Base-by-base conservation (phyloP, 2,797 vertebrate species). In the Oceanodroma leucorhoa region DNA sequence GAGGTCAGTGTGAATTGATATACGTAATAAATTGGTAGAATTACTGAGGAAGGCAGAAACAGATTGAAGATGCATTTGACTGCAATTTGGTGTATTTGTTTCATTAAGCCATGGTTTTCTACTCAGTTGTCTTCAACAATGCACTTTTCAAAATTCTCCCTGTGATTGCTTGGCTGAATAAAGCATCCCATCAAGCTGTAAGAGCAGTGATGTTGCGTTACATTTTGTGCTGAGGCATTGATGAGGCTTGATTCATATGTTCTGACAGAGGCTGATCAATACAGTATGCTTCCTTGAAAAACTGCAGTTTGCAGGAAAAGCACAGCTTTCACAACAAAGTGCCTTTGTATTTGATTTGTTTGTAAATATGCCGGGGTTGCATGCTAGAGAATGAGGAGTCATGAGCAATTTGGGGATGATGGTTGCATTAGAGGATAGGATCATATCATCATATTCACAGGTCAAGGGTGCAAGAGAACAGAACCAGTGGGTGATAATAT, bases 271-370 rank as follows among this genome's bases (percentile, higher is more conserved):
- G 26, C 64, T 92, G 92, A 95, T 79, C 87, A 95, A 71, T 91
- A 30, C 4, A 5, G 26, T 41, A 46, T 58, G n/a, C 48, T 92
- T 84, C 53, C 58, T 24, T 57, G 61, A 60, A 60, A 95, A 96
- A 90, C 65, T 60, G 19, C 12, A 70, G 41, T 77, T 80, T 94
- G 58, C 69, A 70, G 38, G 82, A 93, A 54, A 94, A 92, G 83
- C 40, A 75, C 11, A 32, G 62, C 80, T 94, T 97, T 94, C 83
- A 66, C 93, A 97, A 93, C 83, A 83, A 92, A 91, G 46, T 7
- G 20, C 50, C 46, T 86, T 72, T 93, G 66, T 87, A 82, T 95
- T 96, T 95, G 26, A 81, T 89, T 54, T 45, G 16, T 90, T 93
- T 96, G 58, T 58, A 90, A 90, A 91, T 93, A 76, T 53, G 79